These are phyloP conservation scores for Aurelia sp. DNA, from an alignment of 30 jellyfish, hydroid and myxozoan species.

Conservation along the genomic window DNA sequence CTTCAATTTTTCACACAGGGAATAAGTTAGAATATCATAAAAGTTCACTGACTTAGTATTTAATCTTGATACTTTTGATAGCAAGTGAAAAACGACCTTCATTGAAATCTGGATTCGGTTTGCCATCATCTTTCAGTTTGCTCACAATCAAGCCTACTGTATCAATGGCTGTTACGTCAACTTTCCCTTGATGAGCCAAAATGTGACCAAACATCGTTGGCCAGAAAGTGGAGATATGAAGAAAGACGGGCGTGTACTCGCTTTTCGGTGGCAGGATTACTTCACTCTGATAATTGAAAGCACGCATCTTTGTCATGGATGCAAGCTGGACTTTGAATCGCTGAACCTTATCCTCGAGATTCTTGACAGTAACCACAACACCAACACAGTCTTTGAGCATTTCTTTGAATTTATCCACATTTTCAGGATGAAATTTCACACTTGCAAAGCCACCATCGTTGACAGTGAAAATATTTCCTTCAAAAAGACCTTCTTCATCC, in stretches of 20 bases:
- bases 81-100: constrained; percentile 91
- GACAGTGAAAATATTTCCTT: constrained; percentile 65
- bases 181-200: constrained; percentile 79
- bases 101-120: constrained; percentile 59
- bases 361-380: constrained; percentile 57
- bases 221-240: constrained; percentile 92
- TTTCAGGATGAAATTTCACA: constrained; percentile 76
- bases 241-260: constrained; percentile 56
- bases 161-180: constrained; percentile 78
- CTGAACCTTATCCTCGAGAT: constrained; percentile 30
- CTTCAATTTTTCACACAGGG: too few relatives aligned
- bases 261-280: constrained; percentile 63
- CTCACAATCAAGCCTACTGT: constrained; percentile 86
- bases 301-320: constrained; percentile 77
- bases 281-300: constrained; percentile 95
- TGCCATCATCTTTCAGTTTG: constrained; percentile 86
- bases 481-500: constrained; percentile 45
- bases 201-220: constrained; percentile 98
- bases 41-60: not conserved
- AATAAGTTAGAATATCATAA: too few relatives aligned
- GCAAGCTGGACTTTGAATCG: constrained; percentile 88
- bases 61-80: constrained; percentile 37
- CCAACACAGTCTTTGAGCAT: constrained; percentile 62
- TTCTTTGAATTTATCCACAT: constrained; percentile 51
- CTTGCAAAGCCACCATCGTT: constrained; percentile 96